These are phyloP conservation scores for Hyles euphorbiae DNA, from an alignment of 1,140 invertebrate species.

Conservation along the genomic window DNA sequence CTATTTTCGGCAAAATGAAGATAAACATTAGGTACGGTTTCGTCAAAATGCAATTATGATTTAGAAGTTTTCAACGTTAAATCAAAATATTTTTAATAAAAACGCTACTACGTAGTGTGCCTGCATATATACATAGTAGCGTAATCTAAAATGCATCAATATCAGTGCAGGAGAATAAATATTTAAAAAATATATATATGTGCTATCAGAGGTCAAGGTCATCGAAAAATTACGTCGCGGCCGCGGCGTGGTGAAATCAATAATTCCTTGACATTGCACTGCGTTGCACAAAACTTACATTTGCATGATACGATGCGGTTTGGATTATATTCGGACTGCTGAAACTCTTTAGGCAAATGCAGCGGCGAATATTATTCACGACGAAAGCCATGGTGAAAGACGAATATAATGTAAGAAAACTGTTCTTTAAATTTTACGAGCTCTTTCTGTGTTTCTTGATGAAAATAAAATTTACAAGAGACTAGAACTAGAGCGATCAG, in stretches of 20 bases:
- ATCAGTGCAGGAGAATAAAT: too few species aligned
- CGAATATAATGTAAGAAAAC: background rate
- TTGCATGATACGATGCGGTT: constrained; percentile 67
- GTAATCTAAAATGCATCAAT: too few species aligned
- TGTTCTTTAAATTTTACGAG: background rate
- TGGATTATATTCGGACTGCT: constrained; percentile 38
- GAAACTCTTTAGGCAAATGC: constrained; percentile 52
- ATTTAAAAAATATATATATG: too few species aligned
- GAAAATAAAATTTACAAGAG: too few species aligned
- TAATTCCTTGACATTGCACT: constrained; percentile 55
- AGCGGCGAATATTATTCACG: constrained; percentile 46
- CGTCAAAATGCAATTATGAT: too few species aligned
- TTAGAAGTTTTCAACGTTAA: too few species aligned
- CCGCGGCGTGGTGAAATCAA: constrained; percentile 30
- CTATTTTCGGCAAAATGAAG: too few species aligned
- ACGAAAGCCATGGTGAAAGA: constrained; percentile 44
- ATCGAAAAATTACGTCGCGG: constrained; percentile 22
- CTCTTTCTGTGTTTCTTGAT: too few species aligned
- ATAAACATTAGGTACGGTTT: too few species aligned
- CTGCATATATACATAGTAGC: background rate
- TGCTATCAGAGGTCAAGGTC: constrained; percentile 17
- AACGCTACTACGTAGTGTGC: background rate
- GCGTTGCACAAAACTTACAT: constrained; percentile 52
- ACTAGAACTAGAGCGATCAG: too few species aligned
- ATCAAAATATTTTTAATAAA: too few species aligned